These are phyloP conservation scores for Heliothis virescens DNA, from an alignment of 1,140 invertebrate genomes.

Conservation along the genomic window DNA sequence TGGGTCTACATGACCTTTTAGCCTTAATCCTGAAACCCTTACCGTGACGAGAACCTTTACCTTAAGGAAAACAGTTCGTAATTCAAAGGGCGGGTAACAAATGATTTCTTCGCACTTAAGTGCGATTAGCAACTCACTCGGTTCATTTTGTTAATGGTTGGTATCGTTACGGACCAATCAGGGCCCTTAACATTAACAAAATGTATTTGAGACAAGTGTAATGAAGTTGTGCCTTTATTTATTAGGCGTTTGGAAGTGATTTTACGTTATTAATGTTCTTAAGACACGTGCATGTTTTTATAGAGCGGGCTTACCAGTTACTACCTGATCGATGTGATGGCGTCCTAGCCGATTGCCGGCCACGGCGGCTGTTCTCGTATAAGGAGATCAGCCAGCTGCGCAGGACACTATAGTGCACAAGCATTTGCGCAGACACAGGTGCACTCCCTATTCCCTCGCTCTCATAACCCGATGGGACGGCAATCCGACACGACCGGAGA, in stretches of 20 bases:
- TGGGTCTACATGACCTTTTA: not conserved
- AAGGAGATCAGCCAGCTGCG: too few species aligned
- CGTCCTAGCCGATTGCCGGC: too few species aligned
- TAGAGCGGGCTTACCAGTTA: too few species aligned
- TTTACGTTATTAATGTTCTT: not conserved
- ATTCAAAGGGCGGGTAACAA: constrained; percentile 23
- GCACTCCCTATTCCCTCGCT: too few species aligned
- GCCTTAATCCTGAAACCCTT: not conserved
- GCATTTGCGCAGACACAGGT: too few species aligned
- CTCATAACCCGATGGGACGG: too few species aligned
- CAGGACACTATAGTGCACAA: too few species aligned
- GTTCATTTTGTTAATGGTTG: constrained; percentile 31
- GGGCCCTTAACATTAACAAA: constrained; percentile 12
- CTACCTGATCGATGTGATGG: too few species aligned
- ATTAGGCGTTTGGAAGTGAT: not conserved
- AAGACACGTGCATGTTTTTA: too few species aligned
- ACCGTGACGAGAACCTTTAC: not conserved
- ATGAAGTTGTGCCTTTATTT: constrained; percentile 1
- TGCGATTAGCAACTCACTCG: constrained; percentile 33
- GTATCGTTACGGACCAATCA: not conserved
- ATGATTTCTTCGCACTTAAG: constrained; percentile 17
- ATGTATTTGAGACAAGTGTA: not conserved
- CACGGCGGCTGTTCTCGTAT: too few species aligned
- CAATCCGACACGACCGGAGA: too few species aligned
- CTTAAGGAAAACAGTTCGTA: not conserved